These are phyloP conservation scores for Heliconius charithonia DNA, from an alignment of 2,888 invertebrate genomes.

Conservation along the genomic window DNA sequence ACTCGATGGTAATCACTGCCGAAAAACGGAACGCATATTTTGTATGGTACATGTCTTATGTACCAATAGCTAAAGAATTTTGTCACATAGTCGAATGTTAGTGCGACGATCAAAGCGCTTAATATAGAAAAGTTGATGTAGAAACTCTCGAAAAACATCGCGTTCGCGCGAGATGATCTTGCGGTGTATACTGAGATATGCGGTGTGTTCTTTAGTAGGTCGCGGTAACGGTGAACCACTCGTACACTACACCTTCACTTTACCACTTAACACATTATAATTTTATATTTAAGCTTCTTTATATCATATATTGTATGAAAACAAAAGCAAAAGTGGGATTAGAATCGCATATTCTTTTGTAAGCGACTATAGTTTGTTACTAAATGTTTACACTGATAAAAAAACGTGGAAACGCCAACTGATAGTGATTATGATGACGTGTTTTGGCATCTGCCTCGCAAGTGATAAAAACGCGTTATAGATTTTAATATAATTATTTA, in stretches of 20 bases:
- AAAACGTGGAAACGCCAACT: constrained; percentile 1
- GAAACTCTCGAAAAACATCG: constrained; percentile 80
- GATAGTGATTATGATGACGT: constrained; percentile 1
- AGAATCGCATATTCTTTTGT: neutral
- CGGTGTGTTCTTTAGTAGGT: constrained; percentile 62
- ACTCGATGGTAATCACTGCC: constrained; percentile 75
- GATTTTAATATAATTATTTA: neutral
- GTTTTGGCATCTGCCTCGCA: neutral
- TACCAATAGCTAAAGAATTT: constrained; percentile 82
- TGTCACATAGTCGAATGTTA: constrained; percentile 75
- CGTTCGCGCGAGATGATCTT: constrained; percentile 65
- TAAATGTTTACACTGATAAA: constrained; percentile 14
- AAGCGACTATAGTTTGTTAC: neutral
- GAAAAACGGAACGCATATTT: constrained; percentile 68
- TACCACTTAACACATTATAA: constrained; percentile 4
- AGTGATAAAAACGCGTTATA: neutral
- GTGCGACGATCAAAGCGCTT: constrained; percentile 63
- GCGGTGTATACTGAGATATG: constrained; percentile 58
- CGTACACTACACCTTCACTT: constrained; percentile 21
- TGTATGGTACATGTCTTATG: constrained; percentile 73
- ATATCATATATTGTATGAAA: neutral
- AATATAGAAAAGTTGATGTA: constrained; percentile 68
- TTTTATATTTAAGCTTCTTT: neutral
- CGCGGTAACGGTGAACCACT: constrained; percentile 67
- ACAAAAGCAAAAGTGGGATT: neutral